These are phyloP conservation scores for Lordiphosa fenestrarum DNA, from an alignment of 2,888 invertebrate species.

Conservation along the genomic window DNA sequence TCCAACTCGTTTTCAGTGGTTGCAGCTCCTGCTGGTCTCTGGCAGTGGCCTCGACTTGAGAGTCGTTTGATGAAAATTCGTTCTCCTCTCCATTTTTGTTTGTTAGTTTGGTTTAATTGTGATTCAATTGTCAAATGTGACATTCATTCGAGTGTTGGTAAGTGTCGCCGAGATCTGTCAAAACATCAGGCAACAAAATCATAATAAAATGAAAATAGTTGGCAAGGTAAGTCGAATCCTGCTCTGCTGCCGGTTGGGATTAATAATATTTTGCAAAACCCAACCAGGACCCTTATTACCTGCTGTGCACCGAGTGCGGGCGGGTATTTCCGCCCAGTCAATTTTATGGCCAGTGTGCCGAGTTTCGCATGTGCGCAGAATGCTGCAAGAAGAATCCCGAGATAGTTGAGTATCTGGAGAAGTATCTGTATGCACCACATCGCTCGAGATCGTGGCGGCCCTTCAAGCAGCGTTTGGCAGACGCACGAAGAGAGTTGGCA, in stretches of 20 bases:
- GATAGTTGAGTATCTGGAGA: conserved; percentile 9
- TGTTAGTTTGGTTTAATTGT: too few relatives aligned
- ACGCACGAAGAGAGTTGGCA: background rate
- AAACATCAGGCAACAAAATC: too few relatives aligned
- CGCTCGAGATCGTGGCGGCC: background rate
- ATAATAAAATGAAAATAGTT: too few relatives aligned
- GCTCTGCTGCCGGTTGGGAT: background rate
- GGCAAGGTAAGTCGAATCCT: too few relatives aligned
- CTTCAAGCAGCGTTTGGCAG: conserved; percentile 6
- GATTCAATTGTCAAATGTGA: too few relatives aligned
- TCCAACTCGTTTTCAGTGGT: conserved; percentile 83
- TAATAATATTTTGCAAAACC: background rate
- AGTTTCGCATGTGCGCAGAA: conserved; percentile 23
- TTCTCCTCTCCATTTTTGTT: too few relatives aligned
- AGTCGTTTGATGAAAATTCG: too few relatives aligned
- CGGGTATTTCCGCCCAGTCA: conserved; percentile 1
- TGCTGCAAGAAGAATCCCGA: conserved; percentile 19
- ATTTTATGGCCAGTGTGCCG: conserved; percentile 12
- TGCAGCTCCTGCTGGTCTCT: background rate
- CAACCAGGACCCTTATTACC: conserved; percentile 2
- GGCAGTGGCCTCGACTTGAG: too few relatives aligned
- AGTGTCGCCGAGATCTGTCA: too few relatives aligned
- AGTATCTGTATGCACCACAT: conserved; percentile 9
- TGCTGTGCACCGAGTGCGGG: conserved; percentile 23
- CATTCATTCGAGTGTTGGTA: too few relatives aligned